Evolutionary conservation across 1,140 invertebrate genomes (phyloP).

Genomic region (Formica exsecta): DNA sequence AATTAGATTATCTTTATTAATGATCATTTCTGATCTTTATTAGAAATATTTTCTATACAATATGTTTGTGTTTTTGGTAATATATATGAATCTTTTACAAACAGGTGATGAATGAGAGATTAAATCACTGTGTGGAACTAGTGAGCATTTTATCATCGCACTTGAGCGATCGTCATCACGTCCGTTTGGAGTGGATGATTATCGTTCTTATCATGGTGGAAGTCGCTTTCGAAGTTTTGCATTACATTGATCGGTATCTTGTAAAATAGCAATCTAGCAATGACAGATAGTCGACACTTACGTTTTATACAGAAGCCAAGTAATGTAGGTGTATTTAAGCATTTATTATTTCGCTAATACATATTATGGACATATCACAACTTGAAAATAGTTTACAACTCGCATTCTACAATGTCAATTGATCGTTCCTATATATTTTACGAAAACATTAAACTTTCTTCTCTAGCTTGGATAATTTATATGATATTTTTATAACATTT

Average conservation of each 20-base stretch:
- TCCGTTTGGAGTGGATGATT: slow-evolving; percentile 98
- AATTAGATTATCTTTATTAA: neutral
- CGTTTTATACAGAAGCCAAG: neutral
- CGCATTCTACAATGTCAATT: neutral
- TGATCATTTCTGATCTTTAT: neutral
- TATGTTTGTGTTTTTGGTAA: neutral
- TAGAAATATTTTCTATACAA: neutral
- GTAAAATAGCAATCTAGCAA: slow-evolving; percentile 57
- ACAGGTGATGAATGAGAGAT: slow-evolving; percentile 97
- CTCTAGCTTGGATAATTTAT: neutral
- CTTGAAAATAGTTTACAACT: slow-evolving; percentile 7
- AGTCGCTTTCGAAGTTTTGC: slow-evolving; percentile 95
- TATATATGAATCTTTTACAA: slow-evolving; percentile 72
- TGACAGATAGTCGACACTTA: neutral
- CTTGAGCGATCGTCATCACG: slow-evolving; percentile 96
- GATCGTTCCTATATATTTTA: neutral
- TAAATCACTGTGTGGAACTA: slow-evolving; percentile 96
- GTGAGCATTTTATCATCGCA: slow-evolving; percentile 95
- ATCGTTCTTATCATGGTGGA: slow-evolving; percentile 98
- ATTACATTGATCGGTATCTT: slow-evolving; percentile 89
- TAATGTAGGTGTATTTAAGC: neutral
- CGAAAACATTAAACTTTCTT: neutral
- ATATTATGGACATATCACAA: neutral
- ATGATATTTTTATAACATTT: neutral
- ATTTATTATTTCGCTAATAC: slow-evolving; percentile 20